Base-by-base conservation (phyloP, 2,113 vertebrate species). In the Triplophysa rosa region DNA sequence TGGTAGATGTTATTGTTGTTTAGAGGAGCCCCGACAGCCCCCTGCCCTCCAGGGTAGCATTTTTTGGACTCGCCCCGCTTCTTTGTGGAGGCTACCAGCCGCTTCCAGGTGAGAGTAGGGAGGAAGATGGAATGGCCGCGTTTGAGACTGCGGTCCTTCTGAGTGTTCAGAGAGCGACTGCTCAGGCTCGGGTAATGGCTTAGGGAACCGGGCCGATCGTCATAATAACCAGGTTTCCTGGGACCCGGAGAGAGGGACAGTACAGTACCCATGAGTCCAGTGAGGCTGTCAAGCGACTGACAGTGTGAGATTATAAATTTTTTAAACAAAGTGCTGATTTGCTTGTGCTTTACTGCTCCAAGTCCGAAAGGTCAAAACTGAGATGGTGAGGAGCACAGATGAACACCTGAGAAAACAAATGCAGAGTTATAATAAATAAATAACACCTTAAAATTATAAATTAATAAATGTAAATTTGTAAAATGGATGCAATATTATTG, bases 41-140 rank as follows among this genome's bases (percentile, higher is more conserved):
- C 84, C 0, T 82, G 87, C 1, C 63, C 81, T 0, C 73, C 47
- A 0, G 89, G 23, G 56, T 72, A 78, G 2, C 80, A 79, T 70
- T 93, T 94, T 74, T 89, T 92, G 16, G 90, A 80, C 82, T 86
- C 85, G 12, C 90, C 85, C 29, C 91, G 90, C 83, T 93, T 95
- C 86, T 93, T 94, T 9, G 93, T 93, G 1, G 94, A 93, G 56
- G 94, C 93, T 64, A 95, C 93, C 47, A 95, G 89, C 1, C 94
- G 90, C 79, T 95, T 95, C 94, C 94, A 95, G 0, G 93, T 93
- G 59, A 95, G 90, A 0, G 91, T 92, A 0, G 94, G 93, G 1
- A 95, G 92, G 80, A 95, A 92, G 80, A 95, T 92, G 78, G 94
- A 93, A 81, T 93, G 93, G 14, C 91, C 90, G 1, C 92, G 86